Evolutionary conservation across 92 coral and sea anemone genomes (phyloP), one percentile per base, ranked within the genome.

Genomic region (Epizoanthus ramosus): DNA sequence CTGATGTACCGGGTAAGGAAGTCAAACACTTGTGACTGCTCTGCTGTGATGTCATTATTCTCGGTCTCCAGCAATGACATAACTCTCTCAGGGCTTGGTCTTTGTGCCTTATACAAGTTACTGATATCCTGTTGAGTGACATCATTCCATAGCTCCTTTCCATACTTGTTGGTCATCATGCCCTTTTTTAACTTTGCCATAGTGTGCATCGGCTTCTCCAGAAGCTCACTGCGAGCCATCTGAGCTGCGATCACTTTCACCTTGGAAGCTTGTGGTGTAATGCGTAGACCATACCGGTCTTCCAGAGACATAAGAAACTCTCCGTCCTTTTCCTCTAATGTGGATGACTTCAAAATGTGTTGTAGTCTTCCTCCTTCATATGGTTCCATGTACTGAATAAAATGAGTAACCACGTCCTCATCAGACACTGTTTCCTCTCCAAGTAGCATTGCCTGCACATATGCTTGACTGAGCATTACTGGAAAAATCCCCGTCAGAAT

Each of bases 401-500:
- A 45, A 57, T 71, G 15, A 43, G 75, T n/a, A 57, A 71, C 25
- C 16, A 71, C 33, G 50, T 43, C 47, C 23, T 71, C 75, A 71
- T 71, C 75, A 43, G 18, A 43, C 10, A 71, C 75, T 71, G 75
- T 43, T 18, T 71, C 75, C n/a, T 71, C 75, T n/a, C 75, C 75
- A 18, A 43, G 22, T 57, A 71, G 50, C 22, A 71, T 31, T 0
- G 75, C 22, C 35, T 47, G 58, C 58, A 71, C 23, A 31, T 71
- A 71, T 6, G 75, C 47, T 31, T 71, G 57, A 57, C 75, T 71
- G 60, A 71, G 50, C 75, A 71, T 71, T 18, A 71, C 58, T n/a
- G 75, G 75, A 57, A 71, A 71, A 71, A 71, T 43, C 31, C 75
- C 75, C 19, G 75, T 71, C 58, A 43, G 23, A 71, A 71, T 18